Base-by-base conservation (phyloP, 2,888 invertebrate species). In the Mesorhabditis spiculigera region DNA sequence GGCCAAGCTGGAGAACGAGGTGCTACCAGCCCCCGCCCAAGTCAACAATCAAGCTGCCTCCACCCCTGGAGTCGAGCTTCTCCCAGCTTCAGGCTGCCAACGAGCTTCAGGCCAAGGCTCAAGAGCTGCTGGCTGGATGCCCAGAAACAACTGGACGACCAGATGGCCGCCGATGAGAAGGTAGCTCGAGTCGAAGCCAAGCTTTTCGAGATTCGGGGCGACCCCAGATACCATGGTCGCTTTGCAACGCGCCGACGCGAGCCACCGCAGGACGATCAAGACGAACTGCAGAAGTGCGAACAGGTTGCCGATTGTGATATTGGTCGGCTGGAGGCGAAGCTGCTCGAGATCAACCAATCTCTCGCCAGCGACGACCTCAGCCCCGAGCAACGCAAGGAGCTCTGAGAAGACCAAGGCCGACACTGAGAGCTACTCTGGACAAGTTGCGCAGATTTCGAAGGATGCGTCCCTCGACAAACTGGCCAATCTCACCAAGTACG, bases 131-230 rank as follows among this genome's bases (percentile, higher is more conserved):
- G 6, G 50, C 6, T 13, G n/a, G 50, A 50, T 6, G 50, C 50
- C 6, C 50, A 50, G 50, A 50, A 50, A 50, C 50, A 50, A 50
- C 50, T 50, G 6, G 50, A 50, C 50, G 50, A 6, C 8, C 6
- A 50, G 50, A 50, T 50, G 6, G 50, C 50, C 50, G 50, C 50
- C 13, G 50, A 50, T 50, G 50, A 50, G 50, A 50, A 50, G 13
- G 50, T 13, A 10, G 50, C 50, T 50, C 50, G 50, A 10, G 50
- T 50, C 13, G 50, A 50, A 50, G 61, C 67, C 28, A 68, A 71
- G 63, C 67, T 67, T 62, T 63, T 71, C 68, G 65, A 73, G 44
- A 69, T n/a, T 71, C 69, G 68, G 67, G 13, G 50, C 13, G 8
- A 13, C 13, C 8, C 50, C 50, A 6, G 50, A 50, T 6, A 50